A percentile compares a stretch with the other conserved stretches of the same genome.
Evolutionary conservation across 2,888 invertebrate species (phyloP).

Genomic region (Graphium colonna): DNA sequence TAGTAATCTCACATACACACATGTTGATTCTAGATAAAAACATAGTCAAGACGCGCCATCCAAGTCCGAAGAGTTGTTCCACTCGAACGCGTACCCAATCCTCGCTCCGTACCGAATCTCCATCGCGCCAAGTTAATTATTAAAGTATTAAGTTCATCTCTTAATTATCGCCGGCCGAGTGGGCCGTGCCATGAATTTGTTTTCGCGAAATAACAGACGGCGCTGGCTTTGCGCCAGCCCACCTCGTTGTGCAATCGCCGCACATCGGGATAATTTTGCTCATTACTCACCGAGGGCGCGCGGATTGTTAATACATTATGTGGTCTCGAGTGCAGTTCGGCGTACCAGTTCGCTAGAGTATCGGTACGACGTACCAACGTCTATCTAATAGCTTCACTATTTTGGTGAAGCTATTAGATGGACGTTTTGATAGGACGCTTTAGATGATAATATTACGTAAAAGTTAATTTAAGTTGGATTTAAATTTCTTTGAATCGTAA

Average conservation of each 20-base stretch:
- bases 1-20: too few species aligned
- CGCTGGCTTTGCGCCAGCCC: slow-evolving; percentile 43
- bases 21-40: too few species aligned
- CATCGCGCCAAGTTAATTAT: slow-evolving; percentile 21
- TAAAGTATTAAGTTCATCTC: slow-evolving; percentile 24
- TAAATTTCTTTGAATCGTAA: too few species aligned
- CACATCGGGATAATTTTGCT: slow-evolving; percentile 25
- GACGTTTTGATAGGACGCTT: too few species aligned
- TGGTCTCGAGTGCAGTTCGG: neutral
- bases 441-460: too few species aligned
- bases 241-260: slow-evolving; percentile 40
- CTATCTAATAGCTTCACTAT: too few species aligned
- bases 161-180: slow-evolving; percentile 23
- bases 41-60: too few species aligned
- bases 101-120: slow-evolving; percentile 2
- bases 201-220: slow-evolving; percentile 40
- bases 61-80: neutral
- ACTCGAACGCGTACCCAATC: neutral
- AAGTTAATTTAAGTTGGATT: too few species aligned
- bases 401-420: too few species aligned
- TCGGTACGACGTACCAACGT: neutral
- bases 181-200: slow-evolving; percentile 27
- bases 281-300: slow-evolving; percentile 24
- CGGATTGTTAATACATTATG: slow-evolving; percentile 16
- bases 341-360: neutral